Percentiles rank a stretch among this genome's conserved stretches.
Evolutionary conservation across 2,113 vertebrate species (phyloP).

Genomic region (Anolis sagrei): DNA sequence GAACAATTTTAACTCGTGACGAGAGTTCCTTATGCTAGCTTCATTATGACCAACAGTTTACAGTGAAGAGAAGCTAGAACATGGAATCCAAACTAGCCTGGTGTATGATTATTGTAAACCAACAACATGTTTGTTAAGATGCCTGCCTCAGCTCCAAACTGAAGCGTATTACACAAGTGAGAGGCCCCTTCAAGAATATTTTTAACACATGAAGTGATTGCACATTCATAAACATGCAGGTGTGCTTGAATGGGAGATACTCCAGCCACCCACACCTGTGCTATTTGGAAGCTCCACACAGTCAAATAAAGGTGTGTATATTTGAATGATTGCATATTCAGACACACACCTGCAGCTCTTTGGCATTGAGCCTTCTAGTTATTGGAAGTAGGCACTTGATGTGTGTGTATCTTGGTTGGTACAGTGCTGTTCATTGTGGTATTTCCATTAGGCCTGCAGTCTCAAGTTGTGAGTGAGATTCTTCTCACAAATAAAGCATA

Average conservation of each 20-base stretch:
- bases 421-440: constrained; percentile 49
- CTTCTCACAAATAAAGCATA: constrained; percentile 38
- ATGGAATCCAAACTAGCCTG: not conserved
- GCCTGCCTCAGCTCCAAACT: constrained; percentile 20
- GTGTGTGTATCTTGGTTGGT: constrained; percentile 57
- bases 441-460: constrained; percentile 52
- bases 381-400: constrained; percentile 61
- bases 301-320: constrained; percentile 76
- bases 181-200: constrained; percentile 57
- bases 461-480: constrained; percentile 54
- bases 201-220: constrained; percentile 72
- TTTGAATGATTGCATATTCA: constrained; percentile 76
- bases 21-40: not conserved
- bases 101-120: constrained; percentile 29
- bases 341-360: constrained; percentile 74
- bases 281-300: constrained; percentile 71
- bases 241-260: constrained; percentile 71
- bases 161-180: constrained; percentile 31
- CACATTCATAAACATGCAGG: constrained; percentile 70
- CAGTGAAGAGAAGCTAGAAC: not conserved
- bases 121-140: constrained; percentile 31
- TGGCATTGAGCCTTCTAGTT: constrained; percentile 65
- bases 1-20: not conserved
- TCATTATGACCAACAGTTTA: not conserved
- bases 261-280: constrained; percentile 74